Evolutionary conservation across 2,888 invertebrate genomes (phyloP).

Genomic region (Morpho deidamia): DNA sequence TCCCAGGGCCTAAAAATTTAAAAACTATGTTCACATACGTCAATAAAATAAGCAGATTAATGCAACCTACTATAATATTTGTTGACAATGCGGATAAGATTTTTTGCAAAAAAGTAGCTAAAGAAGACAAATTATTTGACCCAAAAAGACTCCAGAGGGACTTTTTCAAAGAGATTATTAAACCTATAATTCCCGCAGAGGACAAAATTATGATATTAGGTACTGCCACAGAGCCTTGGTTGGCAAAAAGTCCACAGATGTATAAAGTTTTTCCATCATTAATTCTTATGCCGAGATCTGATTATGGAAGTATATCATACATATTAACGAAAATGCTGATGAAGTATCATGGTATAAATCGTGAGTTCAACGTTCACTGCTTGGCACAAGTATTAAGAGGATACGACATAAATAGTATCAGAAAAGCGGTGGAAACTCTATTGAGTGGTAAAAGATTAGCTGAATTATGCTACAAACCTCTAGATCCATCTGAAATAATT

Average conservation of each 20-base stretch:
- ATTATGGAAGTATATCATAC: slow-evolving; percentile 78
- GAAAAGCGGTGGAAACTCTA: slow-evolving; percentile 54
- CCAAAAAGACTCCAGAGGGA: slow-evolving; percentile 84
- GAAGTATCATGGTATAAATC: slow-evolving; percentile 77
- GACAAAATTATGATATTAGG: slow-evolving; percentile 85
- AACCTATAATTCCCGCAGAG: slow-evolving; percentile 75
- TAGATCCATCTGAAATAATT: slow-evolving; percentile 72
- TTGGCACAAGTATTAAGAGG: slow-evolving; percentile 74
- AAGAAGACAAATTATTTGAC: slow-evolving; percentile 79
- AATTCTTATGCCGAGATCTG: slow-evolving; percentile 74
- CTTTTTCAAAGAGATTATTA: slow-evolving; percentile 83
- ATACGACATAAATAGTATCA: slow-evolving; percentile 73
- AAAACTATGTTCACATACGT: slow-evolving; percentile 82
- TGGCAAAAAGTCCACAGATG: slow-evolving; percentile 63
- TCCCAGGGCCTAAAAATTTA: slow-evolving; percentile 81
- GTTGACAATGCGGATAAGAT: slow-evolving; percentile 83
- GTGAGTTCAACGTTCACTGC: slow-evolving; percentile 78
- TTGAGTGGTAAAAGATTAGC: slow-evolving; percentile 69
- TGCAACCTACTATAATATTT: slow-evolving; percentile 86
- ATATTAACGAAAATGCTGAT: slow-evolving; percentile 76
- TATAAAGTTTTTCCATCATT: slow-evolving; percentile 78
- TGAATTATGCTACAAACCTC: slow-evolving; percentile 70
- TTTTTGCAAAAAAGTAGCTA: slow-evolving; percentile 83
- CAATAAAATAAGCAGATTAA: slow-evolving; percentile 80
- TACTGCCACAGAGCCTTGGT: slow-evolving; percentile 83